A percentile compares a stretch with the other conserved stretches of the same genome.
Conservation (phyloP, 2,113 vertebrate genomes). For the Tretioscincus oriximinensis region DNA sequence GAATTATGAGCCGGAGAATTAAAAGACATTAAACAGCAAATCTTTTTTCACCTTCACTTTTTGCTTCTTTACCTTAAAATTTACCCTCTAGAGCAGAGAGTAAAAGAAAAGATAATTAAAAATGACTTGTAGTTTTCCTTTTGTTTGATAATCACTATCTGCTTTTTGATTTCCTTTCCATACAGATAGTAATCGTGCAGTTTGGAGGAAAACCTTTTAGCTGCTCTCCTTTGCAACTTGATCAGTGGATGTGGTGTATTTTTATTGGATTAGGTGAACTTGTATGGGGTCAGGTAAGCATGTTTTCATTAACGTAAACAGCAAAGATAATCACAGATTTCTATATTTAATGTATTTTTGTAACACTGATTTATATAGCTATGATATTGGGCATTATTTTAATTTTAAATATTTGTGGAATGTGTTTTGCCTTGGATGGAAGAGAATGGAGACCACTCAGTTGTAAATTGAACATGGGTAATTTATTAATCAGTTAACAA, state of each 20-base stretch:
- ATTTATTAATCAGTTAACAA: too few species aligned
- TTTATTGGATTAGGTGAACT: constrained; percentile 96
- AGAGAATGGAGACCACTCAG: too few species aligned
- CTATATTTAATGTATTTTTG: not conserved
- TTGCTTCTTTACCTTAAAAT: too few species aligned
- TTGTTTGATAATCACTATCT: not conserved
- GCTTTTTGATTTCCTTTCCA: not conserved
- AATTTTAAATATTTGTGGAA: too few species aligned
- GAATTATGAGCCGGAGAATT: too few species aligned
- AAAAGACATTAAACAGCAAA: too few species aligned
- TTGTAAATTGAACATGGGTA: too few species aligned
- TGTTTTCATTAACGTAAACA: not conserved
- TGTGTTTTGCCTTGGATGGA: too few species aligned
- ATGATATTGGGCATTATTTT: too few species aligned
- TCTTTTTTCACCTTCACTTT: too few species aligned
- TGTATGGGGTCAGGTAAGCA: constrained; percentile 96
- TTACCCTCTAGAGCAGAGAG: not conserved
- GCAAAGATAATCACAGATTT: not conserved
- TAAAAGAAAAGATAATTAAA: not conserved
- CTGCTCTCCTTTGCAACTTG: constrained; percentile 89
- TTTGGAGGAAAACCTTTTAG: constrained; percentile 98
- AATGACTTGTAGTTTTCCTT: not conserved
- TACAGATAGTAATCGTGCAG: constrained; percentile 94
- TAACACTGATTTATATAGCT: too few species aligned
- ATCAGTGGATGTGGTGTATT: constrained; percentile 99